Base-by-base conservation (phyloP, 2,113 vertebrate species). In the Pollachius pollachius region DNA sequence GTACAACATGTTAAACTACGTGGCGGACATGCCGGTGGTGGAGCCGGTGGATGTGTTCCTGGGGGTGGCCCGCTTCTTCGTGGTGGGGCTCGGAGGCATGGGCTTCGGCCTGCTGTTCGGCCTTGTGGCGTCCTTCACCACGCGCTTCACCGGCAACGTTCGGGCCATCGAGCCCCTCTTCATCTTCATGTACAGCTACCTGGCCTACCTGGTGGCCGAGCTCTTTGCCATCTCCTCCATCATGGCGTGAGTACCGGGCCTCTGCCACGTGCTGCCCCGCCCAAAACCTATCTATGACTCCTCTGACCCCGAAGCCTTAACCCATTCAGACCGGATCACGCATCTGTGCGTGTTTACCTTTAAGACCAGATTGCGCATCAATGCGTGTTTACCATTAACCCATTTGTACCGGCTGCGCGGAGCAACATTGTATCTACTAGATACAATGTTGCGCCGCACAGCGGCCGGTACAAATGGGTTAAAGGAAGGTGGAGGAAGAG, bases 121-220 rank as follows among this genome's bases (percentile, higher is more conserved):
- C 81, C 97, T 99, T 70, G 93, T 94, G 85, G 95, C 97, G 0
- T 94, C 97, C 34, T 98, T 99, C 85, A 99, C 96, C 75, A 99
- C 97, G 0, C 95, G 97, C 58, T 98, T 98, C 92, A 99, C 97
- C 52, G 92, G 94, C 82, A 96, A 92, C 78, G 95, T 98, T 74
- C 81, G 93, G 68, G 96, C 98, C 79, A 98, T 99, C 30, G 97
- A 99, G 87, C 97, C 97, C 0, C 95, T 99, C 63, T 97, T 99
- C 84, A 94, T 99, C 85, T 99, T 99, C 93, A 93, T 99, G 90
- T 99, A 94, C 91, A 97, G 96, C 87, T 99, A 98, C 77, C 86
- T 99, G 87, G 95, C 96, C 71, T 99, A 99, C 74, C 92, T 99
- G 81, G 93, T 97, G 71, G 95, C 97, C 0, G 97, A 99, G 90